Conservation (phyloP, 2,888 invertebrate species). For the Melanostoma mellinum region DNA sequence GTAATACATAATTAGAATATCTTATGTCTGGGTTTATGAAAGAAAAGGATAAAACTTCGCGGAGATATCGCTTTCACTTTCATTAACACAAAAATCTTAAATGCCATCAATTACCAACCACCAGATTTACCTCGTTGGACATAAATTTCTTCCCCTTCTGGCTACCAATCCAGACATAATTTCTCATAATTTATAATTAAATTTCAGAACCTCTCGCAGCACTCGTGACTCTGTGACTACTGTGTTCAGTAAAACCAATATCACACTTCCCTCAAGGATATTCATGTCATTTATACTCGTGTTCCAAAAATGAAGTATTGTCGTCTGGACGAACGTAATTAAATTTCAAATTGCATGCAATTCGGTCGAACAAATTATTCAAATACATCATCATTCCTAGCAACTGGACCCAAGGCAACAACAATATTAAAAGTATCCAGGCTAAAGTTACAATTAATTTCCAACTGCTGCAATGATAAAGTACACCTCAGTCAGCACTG, state of each 20-base stretch:
- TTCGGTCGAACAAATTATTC: constrained; percentile 30
- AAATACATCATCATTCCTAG: constrained; percentile 21
- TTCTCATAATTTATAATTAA: constrained; percentile 22
- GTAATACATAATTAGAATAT: too few relatives aligned
- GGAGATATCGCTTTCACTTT: too few relatives aligned
- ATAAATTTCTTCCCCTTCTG: too few relatives aligned
- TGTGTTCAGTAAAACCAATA: constrained; percentile 1
- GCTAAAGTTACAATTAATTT: constrained; percentile 26
- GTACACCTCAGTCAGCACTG: neutral
- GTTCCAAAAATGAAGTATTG: neutral
- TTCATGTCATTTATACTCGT: constrained; percentile 1
- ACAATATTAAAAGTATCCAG: constrained; percentile 1
- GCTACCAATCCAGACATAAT: neutral
- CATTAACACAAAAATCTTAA: too few relatives aligned
- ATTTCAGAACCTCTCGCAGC: neutral
- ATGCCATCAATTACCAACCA: too few relatives aligned
- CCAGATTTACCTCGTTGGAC: too few relatives aligned
- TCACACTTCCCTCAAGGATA: neutral
- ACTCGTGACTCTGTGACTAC: neutral
- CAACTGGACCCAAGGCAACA: neutral
- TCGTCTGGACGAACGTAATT: constrained; percentile 35
- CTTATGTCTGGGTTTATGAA: too few relatives aligned
- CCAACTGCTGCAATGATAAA: constrained; percentile 13
- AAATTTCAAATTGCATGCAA: constrained; percentile 39
- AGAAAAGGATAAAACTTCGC: too few relatives aligned